A percentile compares a stretch with the other conserved stretches of the same genome.
phyloP scores from a whole-genome alignment of 2,888 invertebrate species.

The Phania funesta region DNA sequence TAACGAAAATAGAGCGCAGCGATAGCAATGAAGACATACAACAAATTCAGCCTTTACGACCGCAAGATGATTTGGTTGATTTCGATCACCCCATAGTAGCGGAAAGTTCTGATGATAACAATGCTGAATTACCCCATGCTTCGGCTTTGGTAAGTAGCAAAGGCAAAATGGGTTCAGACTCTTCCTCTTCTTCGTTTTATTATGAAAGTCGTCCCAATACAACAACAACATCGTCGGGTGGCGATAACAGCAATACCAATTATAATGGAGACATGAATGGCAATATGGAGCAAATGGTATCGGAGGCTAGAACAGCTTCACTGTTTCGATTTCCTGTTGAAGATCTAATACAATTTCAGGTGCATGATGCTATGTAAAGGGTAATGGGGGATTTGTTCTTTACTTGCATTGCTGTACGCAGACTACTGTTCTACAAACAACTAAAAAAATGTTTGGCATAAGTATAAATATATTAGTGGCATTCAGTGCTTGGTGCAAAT shows the following conservation, averaged over 20 bases:
- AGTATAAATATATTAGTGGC: no score
- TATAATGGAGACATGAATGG: slow-evolving; percentile 60
- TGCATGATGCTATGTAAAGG: slow-evolving; percentile 76
- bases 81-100: slow-evolving; percentile 78
- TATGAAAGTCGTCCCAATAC: slow-evolving; percentile 58
- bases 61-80: slow-evolving; percentile 71
- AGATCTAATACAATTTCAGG: slow-evolving; percentile 78
- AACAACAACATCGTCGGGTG: background rate
- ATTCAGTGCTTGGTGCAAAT: no score
- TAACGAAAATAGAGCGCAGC: slow-evolving; percentile 72
- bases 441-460: no score
- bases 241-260: slow-evolving; percentile 55
- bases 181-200: slow-evolving; percentile 50
- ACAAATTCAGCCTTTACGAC: slow-evolving; percentile 28
- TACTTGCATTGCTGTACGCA: no score
- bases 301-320: slow-evolving; percentile 76
- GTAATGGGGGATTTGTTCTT: background rate
- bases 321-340: slow-evolving; percentile 79
- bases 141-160: slow-evolving; percentile 70
- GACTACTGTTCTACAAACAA: no score
- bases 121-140: slow-evolving; percentile 69
- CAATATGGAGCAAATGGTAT: slow-evolving; percentile 75
- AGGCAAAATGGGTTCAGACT: slow-evolving; percentile 48
- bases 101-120: slow-evolving; percentile 46
- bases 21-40: slow-evolving; percentile 67